Evolutionary conservation across 1,140 invertebrate genomes (phyloP), one percentile per base, ranked within the genome.

Genomic region (Patella vulgata): DNA sequence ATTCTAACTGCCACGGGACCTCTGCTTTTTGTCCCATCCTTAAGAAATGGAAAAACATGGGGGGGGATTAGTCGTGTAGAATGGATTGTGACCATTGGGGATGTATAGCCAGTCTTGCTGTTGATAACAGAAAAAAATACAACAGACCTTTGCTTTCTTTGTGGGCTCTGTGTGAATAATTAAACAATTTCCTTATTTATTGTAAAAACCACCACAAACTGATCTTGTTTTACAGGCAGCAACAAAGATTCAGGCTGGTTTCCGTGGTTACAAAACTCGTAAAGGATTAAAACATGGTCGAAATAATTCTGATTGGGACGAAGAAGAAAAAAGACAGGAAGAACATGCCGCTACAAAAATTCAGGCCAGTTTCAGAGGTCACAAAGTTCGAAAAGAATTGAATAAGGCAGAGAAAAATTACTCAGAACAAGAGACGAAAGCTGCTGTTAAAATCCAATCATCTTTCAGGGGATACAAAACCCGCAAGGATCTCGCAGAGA

Each of bases 241-340:
- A 14, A 89, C 88, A 3, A 91, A 89, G 75, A 92, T 92, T 53
- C 91, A 92, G 79, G 90, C 90, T 33, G 87, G 88, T 53, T 91
- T 90, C 78, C 86, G 90, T 50, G 91, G 90, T 1, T 91, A 91
- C 71, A 86, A 89, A 59, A 88, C 90, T 1, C 81, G 91, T 30
- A 91, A 91, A 73, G 86, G 88, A 59, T 71, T 90, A 39, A 65
- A 73, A 59, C 27, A 71, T 48, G n/a, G n/a, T n/a, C n/a, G n/a
- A n/a, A 71, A 56, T 46, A 68, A 52, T 9, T 48, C 27, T 50
- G 65, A 40, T 62, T 60, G 51, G 19, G 46, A 65, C 31, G 50
- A 58, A 23, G 59, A 70, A 25, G 70, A 77, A 30, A 65, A 47
- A 75, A 82, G 48, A n/a, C 59, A 63, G 50, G 71, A 74, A 27